phyloP scores from a whole-genome alignment of 2,113 vertebrate genomes.

The Oceanites oceanicus region DNA sequence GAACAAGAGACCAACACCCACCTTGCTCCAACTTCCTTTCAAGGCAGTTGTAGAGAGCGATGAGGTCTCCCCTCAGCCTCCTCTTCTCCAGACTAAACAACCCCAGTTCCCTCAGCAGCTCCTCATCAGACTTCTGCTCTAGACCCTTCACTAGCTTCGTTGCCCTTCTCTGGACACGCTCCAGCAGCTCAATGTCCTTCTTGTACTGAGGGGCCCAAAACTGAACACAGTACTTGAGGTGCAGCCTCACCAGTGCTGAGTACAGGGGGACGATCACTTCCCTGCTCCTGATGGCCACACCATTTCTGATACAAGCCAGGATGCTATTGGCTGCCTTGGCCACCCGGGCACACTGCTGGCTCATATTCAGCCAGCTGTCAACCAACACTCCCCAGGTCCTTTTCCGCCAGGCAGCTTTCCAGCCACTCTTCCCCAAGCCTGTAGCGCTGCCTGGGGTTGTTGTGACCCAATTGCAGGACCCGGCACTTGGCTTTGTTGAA shows the following conservation, averaged over 20 bases:
- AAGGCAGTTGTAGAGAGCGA: no score
- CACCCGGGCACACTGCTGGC: neutral
- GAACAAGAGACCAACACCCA: no score
- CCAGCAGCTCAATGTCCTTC: neutral
- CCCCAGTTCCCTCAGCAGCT: no score
- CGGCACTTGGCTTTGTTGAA: accelerated
- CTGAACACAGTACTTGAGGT: neutral
- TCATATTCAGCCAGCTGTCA: no score
- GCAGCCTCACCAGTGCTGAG: neutral
- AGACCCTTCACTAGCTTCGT: no score
- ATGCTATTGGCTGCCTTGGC: neutral
- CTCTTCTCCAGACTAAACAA: no score
- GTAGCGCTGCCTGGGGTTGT: neutral
- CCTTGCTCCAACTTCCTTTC: no score
- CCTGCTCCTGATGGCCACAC: neutral
- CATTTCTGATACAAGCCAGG: neutral
- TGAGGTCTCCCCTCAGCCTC: no score
- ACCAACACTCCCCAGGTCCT: neutral
- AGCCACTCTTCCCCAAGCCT: neutral
- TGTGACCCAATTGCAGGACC: neutral
- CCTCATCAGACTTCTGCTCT: no score
- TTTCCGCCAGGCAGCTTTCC: neutral
- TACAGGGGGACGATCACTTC: neutral
- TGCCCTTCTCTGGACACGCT: no score
- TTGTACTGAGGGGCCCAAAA: neutral